These are phyloP conservation scores for Drosophila biarmipes DNA, from an alignment of 1,140 invertebrate genomes.

Conservation along the genomic window DNA sequence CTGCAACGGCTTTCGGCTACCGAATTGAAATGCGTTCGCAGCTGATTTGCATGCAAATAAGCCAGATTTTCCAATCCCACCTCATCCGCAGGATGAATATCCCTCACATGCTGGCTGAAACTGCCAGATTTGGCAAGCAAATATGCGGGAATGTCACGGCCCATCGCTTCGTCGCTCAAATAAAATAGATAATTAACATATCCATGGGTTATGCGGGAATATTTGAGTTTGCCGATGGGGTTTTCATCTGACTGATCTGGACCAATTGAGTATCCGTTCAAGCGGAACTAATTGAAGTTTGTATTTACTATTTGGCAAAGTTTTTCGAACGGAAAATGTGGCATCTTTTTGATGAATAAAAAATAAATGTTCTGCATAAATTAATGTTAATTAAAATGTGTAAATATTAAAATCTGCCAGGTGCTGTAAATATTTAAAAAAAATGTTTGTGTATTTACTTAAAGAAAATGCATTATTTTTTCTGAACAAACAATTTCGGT, in stretches of 20 bases:
- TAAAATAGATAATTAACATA: conserved; percentile 43
- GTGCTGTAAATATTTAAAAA: no score
- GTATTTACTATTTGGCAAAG: neutral
- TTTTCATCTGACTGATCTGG: conserved; percentile 7
- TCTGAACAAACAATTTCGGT: no score
- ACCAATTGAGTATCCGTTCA: conserved; percentile 22
- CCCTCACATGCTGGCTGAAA: conserved; percentile 9
- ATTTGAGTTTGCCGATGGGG: conserved; percentile 6
- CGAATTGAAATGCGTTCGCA: conserved; percentile 52
- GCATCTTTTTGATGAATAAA: neutral
- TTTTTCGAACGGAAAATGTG: conserved; percentile 5
- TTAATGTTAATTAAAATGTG: neutral
- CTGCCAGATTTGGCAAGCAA: conserved; percentile 15
- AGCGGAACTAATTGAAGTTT: conserved; percentile 19
- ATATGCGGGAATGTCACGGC: conserved; percentile 33
- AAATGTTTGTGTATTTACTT: neutral
- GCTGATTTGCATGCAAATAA: conserved; percentile 76
- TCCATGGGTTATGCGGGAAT: conserved; percentile 26
- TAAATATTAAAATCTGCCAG: no score
- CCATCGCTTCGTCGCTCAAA: conserved; percentile 27
- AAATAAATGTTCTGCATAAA: neutral
- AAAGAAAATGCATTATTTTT: neutral
- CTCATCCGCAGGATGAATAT: neutral
- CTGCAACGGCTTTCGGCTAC: conserved; percentile 13
- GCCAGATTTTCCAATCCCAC: conserved; percentile 21